phyloP scores from a whole-genome alignment of 2,797 vertebrate species.

The Halcyon leucocephala region DNA sequence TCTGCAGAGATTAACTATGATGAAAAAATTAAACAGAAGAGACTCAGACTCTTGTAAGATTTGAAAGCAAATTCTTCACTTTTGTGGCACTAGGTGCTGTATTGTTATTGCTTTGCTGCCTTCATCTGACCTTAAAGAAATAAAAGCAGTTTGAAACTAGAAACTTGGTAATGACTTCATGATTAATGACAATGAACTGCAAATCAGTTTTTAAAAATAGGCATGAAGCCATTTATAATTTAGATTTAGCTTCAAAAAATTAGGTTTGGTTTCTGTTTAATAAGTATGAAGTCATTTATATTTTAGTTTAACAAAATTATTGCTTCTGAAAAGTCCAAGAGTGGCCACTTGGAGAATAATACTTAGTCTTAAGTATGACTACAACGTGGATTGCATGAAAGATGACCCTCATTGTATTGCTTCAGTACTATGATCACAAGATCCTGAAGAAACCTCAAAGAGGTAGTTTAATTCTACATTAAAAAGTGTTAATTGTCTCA shows the following conservation, averaged over 20 bases:
- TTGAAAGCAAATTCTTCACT: slow-evolving; percentile 27
- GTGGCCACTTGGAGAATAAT: not conserved
- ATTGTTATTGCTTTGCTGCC: slow-evolving; percentile 10
- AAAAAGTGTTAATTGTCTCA: not conserved
- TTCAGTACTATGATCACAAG: not conserved
- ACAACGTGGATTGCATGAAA: not conserved
- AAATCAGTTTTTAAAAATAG: not conserved
- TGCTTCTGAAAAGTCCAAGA: not conserved
- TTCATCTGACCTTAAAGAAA: not conserved
- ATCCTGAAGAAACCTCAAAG: not conserved
- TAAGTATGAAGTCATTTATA: not conserved
- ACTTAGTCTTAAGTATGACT: not conserved
- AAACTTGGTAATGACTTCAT: not conserved
- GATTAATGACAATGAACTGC: not conserved
- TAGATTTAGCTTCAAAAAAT: not conserved
- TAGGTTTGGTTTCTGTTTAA: not conserved
- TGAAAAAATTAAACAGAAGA: slow-evolving; percentile 43
- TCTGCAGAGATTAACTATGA: slow-evolving; percentile 11
- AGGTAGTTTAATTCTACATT: not conserved
- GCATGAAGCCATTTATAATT: not conserved
- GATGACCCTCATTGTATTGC: not conserved
- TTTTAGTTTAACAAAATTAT: not conserved
- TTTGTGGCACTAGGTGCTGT: not conserved
- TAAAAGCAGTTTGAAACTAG: not conserved
- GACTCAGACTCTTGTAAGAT: not conserved